Conservation (phyloP, 1,140 invertebrate species). For the Drosophila nikananu region DNA sequence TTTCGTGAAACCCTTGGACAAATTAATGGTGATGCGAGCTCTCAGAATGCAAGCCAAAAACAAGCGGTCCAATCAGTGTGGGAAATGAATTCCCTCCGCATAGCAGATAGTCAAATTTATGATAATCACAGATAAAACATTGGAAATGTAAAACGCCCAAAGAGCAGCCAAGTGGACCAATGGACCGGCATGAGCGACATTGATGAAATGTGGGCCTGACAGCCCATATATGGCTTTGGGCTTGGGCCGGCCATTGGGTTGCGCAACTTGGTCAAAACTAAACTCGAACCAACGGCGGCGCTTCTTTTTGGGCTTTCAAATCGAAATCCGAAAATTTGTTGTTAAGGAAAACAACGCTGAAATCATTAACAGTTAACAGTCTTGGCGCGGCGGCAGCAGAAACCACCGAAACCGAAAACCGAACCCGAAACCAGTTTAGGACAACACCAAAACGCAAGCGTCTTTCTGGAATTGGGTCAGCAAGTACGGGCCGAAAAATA, state of each 20-base stretch:
- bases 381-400: constrained; percentile 52
- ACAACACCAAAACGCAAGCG: constrained; percentile 72
- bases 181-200: constrained; percentile 54
- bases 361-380: constrained; percentile 81
- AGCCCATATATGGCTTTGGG: constrained; percentile 22
- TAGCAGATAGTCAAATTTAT: constrained; percentile 42
- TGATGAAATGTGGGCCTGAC: constrained; percentile 73
- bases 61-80: constrained; percentile 54
- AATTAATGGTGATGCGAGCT: constrained; percentile 19
- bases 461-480: constrained; percentile 79
- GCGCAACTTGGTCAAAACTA: constrained; percentile 57
- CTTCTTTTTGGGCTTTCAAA: constrained; percentile 81
- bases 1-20: constrained; percentile 51
- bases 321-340: constrained; percentile 78
- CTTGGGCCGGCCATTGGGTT: constrained; percentile 38
- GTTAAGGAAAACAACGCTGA: constrained; percentile 68
- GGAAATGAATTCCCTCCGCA: constrained; percentile 11
- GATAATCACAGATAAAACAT: constrained; percentile 61
- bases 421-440: constrained; percentile 62
- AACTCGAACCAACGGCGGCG: constrained; percentile 36
- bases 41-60: constrained; percentile 43
- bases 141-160: constrained; percentile 17
- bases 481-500: constrained; percentile 73
- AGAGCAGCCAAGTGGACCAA: constrained; percentile 12
- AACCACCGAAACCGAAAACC: constrained; percentile 59